Evolutionary conservation across 2,797 vertebrate species (phyloP).

Genomic region (Platyrinchus mystaceus): DNA sequence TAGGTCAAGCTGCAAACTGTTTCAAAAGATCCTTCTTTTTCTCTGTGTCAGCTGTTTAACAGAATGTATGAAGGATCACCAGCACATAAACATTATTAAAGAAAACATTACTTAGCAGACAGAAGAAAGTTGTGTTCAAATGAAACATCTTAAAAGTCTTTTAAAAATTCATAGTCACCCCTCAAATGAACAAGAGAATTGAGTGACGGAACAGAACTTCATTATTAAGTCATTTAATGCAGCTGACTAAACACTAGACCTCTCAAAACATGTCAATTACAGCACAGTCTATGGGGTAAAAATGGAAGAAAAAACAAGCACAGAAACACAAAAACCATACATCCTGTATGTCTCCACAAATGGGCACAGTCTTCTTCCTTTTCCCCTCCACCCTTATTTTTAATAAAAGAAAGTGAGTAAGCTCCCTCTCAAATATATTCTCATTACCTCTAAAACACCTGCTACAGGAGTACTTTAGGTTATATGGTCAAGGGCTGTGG

Average conservation of each 20-base stretch:
- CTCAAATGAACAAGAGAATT: neutral
- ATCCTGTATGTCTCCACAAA: neutral
- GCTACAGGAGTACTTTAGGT: neutral
- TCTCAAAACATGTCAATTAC: neutral
- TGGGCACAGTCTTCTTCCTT: neutral
- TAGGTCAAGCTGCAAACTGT: neutral
- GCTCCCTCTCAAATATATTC: neutral
- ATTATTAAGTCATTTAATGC: neutral
- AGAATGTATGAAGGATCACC: neutral
- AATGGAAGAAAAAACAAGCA: neutral
- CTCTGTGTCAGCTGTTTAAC: neutral
- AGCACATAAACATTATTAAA: neutral
- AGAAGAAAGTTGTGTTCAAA: neutral
- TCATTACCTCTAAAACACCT: neutral
- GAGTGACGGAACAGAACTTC: neutral
- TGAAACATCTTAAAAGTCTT: neutral
- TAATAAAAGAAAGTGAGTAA: neutral
- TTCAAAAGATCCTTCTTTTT: neutral
- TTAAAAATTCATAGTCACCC: neutral
- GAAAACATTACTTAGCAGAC: neutral
- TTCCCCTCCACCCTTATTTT: neutral
- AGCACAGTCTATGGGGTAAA: neutral
- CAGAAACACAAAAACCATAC: neutral
- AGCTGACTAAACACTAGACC: neutral
- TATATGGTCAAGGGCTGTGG: neutral